Base-by-base conservation (phyloP, 2,888 invertebrate species). In the Macropis europaea region DNA sequence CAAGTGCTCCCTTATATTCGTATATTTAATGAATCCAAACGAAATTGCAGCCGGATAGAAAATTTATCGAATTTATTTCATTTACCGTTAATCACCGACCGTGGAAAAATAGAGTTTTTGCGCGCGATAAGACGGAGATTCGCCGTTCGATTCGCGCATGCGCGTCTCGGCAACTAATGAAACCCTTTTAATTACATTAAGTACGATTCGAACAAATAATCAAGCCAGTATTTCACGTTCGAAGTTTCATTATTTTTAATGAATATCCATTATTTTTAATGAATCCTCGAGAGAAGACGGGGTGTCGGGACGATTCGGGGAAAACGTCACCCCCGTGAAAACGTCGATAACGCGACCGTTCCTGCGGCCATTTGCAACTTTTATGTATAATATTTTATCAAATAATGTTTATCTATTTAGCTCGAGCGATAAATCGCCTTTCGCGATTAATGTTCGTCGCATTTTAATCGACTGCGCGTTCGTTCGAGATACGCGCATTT, bases 181-280 rank as follows among this genome's bases (percentile, higher is more conserved):
- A 66, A 50, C 56, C 47, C 57, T 62, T 67, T 74, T 72, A 71
- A 73, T 71, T 57, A 47, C 57, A 54, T 73, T 73, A 73, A 73
- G 53, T 53, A 52, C 71, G 48, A 62, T 61, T 57, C 34, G 53
- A 74, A 74, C 62, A 72, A 74, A 74, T 72, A 74, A 74, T 74
- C 72, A 43, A 72, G 59, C 52, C 71, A 34, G 63, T 72, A 45
- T 72, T 61, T 57, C 66, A 53, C 61, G 48, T 66, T 66, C 47
- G 61, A 45, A 54, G 53, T 74, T 74, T 72, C 71, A 74, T 74
- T 74, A 74, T 72, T 71, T 74, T 74, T 74, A 74, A 74, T 66
- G 66, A 74, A 74, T 72, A 72, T 74, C 72, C 73, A 74, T 73
- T 75, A 73, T 73, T 73, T 71, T 75, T 45, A 56, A 73, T 73